Base-by-base conservation (phyloP, 2,797 vertebrate species). In the Eupleurogrammus muticus region DNA sequence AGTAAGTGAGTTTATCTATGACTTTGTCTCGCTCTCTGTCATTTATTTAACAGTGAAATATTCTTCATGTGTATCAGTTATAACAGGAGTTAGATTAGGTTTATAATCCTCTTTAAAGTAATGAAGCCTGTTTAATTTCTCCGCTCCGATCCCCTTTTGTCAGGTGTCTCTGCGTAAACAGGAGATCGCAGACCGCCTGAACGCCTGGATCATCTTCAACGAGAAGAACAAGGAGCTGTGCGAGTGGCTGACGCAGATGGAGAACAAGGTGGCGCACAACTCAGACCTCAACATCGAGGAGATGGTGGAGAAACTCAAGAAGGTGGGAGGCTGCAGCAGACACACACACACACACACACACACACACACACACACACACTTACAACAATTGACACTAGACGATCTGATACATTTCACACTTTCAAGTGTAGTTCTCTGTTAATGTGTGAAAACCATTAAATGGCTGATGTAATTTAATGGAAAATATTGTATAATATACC, bases 241-340 rank as follows among this genome's bases (percentile, higher is more conserved):
- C 13, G 95, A 97, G 5, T 99, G 97, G 97, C 88, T 99, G 82
- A 95, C 95, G 0, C 96, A 97, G 70, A 97, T 99, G 97, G 97
- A 98, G 84, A 96, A 96, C 91, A 96, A 95, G 84, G 96, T 96
- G 76, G 86, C 94, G 0, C 95, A 97, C 92, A 95, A 92, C 23
- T 68, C 95, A 0, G 96, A 98, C 59, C 93, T 96, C 44, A 96
- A 95, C 87, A 96, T 98, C 24, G 96, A 98, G 88, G 97, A 97
- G 80, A 97, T 97, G 97, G 96, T 99, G 83, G 96, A 98, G 79
- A 99, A 97, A 70, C 89, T 99, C 28, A 96, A 98, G 90, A 98
- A 99, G 96, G 97, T 98, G 47, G 77, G 63, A 38, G 34, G 9
- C 9, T 3, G 4, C 12, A 1, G 38, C 17, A 2, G 12, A 47